Base-by-base conservation (phyloP, 1,140 invertebrate species). In the Bombus consobrinus region DNA sequence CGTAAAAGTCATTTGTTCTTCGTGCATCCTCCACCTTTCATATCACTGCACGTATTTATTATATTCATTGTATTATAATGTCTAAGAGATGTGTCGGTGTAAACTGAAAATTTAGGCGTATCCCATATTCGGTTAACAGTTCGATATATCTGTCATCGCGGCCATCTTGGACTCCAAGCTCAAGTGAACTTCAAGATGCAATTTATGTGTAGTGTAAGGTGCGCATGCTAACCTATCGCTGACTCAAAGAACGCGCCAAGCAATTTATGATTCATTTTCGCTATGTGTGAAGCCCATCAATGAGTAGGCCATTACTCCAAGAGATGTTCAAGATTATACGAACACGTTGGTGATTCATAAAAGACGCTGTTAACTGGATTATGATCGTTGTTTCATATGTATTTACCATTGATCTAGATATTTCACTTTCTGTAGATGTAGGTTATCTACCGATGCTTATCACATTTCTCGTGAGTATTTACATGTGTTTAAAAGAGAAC, bases 91-190 rank as follows among this genome's bases (percentile, higher is more conserved):
- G 34, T 41, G 53, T 57, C 37, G 75, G 43, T 78, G 28, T 28
- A 81, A 28, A 64, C 34, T 73, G 84, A 57, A 68, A 77, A 85
- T 91, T 93, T 94, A 95, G 94, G 94, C 93, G 94, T 94, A 94
- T 93, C 94, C 94, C 92, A 94, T 93, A 90, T 92, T 87, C 86
- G 90, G 92, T 94, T 94, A 94, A 94, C 93, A 95, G 93, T 73
- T 90, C 72, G 77, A 78, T 90, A 85, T 94, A 91, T 92, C 92
- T 93, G 88, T 93, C 91, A 94, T 87, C 69, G 92, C 91, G 92
- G 94, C 94, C 94, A 95, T 95, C 85, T 95, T 95, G 91, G 86
- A 92, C 89, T 90, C 47, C 57, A 69, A 69, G 59, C 83, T 66
- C 80, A 62, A 69, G 68, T 73, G 62, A 82, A 86, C 62, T 82